Conservation (phyloP, 2,797 vertebrate species). For the Rhadinocentrus ornatus region DNA sequence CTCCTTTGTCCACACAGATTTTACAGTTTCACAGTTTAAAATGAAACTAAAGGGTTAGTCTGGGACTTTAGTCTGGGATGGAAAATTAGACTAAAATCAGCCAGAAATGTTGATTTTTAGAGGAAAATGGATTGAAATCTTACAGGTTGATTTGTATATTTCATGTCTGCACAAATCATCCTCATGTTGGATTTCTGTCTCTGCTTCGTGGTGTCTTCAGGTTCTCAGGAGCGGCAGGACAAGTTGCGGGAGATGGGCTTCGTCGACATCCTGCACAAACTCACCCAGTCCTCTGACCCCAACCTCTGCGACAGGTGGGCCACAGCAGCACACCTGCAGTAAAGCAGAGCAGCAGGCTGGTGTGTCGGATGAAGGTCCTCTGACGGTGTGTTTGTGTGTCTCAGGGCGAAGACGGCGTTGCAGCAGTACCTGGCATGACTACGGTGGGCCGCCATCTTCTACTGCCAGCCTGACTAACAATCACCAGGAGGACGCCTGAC, state of each 20-base stretch:
- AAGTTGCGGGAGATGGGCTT: conserved; percentile 98
- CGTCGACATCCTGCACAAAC: conserved; percentile 96
- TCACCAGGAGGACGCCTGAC: conserved; percentile 71
- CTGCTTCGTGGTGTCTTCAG: conserved; percentile 66
- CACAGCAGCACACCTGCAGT: conserved; percentile 3
- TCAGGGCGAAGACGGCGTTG: conserved; percentile 97
- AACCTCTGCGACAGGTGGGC: conserved; percentile 96
- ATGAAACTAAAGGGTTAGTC: no score
- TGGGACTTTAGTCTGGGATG: no score
- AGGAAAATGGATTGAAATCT: no score
- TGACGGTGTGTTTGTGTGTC: conserved; percentile 17
- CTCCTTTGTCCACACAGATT: no score
- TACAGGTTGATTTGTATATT: no score
- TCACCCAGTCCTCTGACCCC: conserved; percentile 93
- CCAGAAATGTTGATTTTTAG: no score
- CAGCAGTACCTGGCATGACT: conserved; percentile 98
- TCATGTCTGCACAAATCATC: no score
- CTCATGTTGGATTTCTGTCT: no score
- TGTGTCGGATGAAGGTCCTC: no score
- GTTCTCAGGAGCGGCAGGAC: conserved; percentile 97
- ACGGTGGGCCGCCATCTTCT: conserved; percentile 72
- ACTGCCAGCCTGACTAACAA: conserved; percentile 66
- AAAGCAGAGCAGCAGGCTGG: no score
- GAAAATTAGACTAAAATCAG: no score
- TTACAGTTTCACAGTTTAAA: no score